Evolutionary conservation across 1,140 invertebrate genomes (phyloP), one percentile per base, ranked within the genome.

Genomic region (Diorhabda carinulata): DNA sequence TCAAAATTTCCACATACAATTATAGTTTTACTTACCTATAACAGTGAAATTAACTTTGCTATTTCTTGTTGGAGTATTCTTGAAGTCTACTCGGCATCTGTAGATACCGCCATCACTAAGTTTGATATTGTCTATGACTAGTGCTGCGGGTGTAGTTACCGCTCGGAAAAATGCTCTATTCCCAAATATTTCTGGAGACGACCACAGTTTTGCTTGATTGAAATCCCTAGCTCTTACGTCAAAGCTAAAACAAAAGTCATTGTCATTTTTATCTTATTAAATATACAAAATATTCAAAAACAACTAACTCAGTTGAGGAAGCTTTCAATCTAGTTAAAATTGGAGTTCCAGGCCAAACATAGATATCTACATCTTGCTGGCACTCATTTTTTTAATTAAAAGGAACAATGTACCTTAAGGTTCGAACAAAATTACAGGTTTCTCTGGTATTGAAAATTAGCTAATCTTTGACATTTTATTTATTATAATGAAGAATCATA

Each of bases 51-150:
- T 94, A 79, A 95, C 88, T 82, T 91, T 91, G 63, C 90, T 84
- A 80, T 95, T 95, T 72, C 91, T 86, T 0, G 93, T 95, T 0
- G 92, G 92, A 0, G 92, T 93, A 79, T 94, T 92, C 58, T 87
- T 87, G 81, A 95, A 96, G 81, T 96, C 94, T 4, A 95, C 92
- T 59, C 94, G 84, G 82, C 94, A 96, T 64, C 92, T 85, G 80
- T 94, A 96, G 63, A 94, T 85, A 2, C 92, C 93, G 58, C 91
- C 91, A 80, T 95, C 92, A 7, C 85, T 84, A 47, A 89, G 83
- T 45, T 86, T 84, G 9, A 94, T 87, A 74, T 88, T 86, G 75
- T 91, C 90, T 43, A 94, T 86, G 67, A 90, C 85, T 62, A 94
- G 83, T 67, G 89, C 87, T 0, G 91, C 90, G 0, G 90, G 90